Evolutionary conservation across 2,113 vertebrate genomes (phyloP).

Genomic region (Pollachius pollachius): DNA sequence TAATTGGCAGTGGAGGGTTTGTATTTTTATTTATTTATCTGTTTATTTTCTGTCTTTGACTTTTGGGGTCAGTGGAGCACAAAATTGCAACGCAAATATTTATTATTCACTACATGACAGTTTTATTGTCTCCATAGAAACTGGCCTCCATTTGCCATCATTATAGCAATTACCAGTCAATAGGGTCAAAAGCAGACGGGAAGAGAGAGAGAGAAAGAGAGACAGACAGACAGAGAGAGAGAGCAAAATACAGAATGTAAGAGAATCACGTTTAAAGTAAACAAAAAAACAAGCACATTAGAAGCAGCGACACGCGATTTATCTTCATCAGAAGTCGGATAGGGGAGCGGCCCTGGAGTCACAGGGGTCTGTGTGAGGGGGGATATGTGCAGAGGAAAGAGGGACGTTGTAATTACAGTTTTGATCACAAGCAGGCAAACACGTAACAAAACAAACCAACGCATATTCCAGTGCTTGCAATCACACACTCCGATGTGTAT

Average conservation of each 20-base stretch:
- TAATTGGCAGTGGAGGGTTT: conserved; percentile 50
- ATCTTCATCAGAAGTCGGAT: conserved; percentile 6
- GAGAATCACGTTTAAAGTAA: not conserved
- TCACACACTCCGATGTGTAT: not conserved
- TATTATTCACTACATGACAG: conserved; percentile 60
- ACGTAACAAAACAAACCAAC: not conserved
- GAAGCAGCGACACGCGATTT: not conserved
- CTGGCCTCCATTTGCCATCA: conserved; percentile 41
- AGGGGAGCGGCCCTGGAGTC: not conserved
- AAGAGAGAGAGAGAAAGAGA: not conserved
- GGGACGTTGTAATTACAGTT: not conserved
- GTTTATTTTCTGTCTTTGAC: conserved; percentile 60
- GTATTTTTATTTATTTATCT: conserved; percentile 55
- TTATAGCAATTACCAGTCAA: conserved; percentile 56
- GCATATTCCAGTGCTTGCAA: not conserved
- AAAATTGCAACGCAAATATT: conserved; percentile 66
- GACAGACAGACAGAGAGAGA: not conserved
- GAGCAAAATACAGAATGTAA: not conserved
- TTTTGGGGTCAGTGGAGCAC: conserved; percentile 59
- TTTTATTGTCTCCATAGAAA: conserved; percentile 62
- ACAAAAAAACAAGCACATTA: no score
- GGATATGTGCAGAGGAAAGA: not conserved
- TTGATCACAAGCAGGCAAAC: not conserved
- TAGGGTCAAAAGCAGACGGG: conserved; percentile 37
- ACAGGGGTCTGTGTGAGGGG: not conserved